Percentiles rank a stretch among this genome's conserved stretches.
Conservation (phyloP, 2,113 vertebrate genomes). For the Petroica traversi region DNA sequence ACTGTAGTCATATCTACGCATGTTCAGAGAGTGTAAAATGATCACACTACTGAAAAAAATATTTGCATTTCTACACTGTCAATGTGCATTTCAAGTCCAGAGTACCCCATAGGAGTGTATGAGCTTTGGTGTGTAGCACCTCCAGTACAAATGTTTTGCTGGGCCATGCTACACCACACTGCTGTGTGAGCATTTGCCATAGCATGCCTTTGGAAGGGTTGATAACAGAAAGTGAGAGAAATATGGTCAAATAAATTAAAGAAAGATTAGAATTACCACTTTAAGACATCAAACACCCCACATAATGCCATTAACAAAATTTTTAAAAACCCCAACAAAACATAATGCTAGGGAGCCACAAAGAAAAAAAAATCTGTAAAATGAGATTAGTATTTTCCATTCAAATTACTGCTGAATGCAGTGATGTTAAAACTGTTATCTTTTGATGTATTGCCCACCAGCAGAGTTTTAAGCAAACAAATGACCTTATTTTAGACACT, state of each 20-base stretch:
- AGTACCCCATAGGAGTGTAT: not conserved
- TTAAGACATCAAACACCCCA: not conserved
- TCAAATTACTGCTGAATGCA: not conserved
- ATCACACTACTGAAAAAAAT: not conserved
- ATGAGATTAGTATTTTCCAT: not conserved
- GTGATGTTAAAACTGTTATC: not conserved
- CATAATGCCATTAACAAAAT: not conserved
- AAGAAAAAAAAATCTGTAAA: not conserved
- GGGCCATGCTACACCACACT: not conserved
- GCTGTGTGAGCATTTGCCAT: not conserved
- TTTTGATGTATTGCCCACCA: not conserved
- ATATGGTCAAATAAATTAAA: not conserved
- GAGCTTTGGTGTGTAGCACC: not conserved
- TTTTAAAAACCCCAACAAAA: not conserved
- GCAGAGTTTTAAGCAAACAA: not conserved
- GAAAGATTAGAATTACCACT: not conserved
- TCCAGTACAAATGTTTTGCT: not conserved
- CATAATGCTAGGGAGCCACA: not conserved
- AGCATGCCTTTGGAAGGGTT: not conserved
- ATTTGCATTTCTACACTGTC: not conserved
- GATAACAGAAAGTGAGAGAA: not conserved
- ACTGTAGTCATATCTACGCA: not conserved
- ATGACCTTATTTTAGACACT: not conserved
- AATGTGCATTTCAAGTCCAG: not conserved
- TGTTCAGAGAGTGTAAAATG: not conserved